These are phyloP conservation scores for Synanthedon andrenaeformis DNA, from an alignment of 2,888 invertebrate genomes.

Conservation along the genomic window DNA sequence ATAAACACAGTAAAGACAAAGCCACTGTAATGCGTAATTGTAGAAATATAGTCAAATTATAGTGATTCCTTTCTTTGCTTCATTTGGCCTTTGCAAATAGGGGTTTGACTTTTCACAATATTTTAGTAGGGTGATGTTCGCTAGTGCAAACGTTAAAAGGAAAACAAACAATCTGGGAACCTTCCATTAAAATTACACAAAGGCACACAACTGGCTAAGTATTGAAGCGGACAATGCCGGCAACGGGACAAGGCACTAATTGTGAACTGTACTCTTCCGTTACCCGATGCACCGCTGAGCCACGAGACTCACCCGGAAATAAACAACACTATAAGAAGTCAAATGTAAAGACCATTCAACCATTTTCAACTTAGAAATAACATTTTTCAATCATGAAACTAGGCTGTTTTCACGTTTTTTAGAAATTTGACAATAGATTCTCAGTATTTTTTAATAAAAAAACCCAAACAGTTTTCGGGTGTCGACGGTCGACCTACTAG, in stretches of 20 bases:
- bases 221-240: constrained; percentile 55
- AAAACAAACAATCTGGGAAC: constrained; percentile 47
- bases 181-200: constrained; percentile 50
- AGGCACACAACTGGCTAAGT: constrained; percentile 49
- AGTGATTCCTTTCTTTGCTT: no score
- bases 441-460: no score
- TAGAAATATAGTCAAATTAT: no score
- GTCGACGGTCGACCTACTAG: constrained; percentile 15
- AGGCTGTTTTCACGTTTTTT: no score
- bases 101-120: no score
- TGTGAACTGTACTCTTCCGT: constrained; percentile 57
- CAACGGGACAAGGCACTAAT: constrained; percentile 64
- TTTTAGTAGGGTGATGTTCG: constrained; percentile 6
- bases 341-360: background rate
- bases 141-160: constrained; percentile 30
- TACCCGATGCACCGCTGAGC: constrained; percentile 27
- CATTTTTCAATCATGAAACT: no score
- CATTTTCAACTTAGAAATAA: no score
- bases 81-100: no score
- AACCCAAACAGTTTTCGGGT: no score
- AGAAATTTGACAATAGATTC: no score
- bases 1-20: no score
- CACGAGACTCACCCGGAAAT: constrained; percentile 23
- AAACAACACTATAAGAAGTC: constrained; percentile 11
- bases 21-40: no score